Conservation (phyloP, 2,113 vertebrate genomes). For the Ariopsis seemanni region DNA sequence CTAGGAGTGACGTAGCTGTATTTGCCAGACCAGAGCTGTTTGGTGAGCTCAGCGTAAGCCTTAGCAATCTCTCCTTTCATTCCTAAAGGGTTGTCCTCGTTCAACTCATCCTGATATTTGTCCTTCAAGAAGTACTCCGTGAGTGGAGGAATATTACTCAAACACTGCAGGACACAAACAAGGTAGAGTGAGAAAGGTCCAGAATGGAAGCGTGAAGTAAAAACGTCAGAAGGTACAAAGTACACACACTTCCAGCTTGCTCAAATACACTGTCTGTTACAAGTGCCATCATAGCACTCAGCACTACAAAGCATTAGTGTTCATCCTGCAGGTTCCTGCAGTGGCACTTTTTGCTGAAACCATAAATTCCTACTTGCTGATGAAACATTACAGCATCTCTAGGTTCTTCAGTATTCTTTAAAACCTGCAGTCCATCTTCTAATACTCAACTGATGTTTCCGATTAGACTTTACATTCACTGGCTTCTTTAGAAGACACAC, state of each 20-base stretch:
- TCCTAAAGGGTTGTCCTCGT: constrained; percentile 96
- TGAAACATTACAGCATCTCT: neutral
- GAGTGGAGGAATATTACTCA: constrained; percentile 95
- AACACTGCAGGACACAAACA: constrained; percentile 80
- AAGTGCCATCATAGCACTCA: constrained; percentile 1
- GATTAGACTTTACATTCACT: neutral
- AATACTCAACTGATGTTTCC: neutral
- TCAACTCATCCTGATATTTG: constrained; percentile 93
- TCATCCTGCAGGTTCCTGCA: neutral
- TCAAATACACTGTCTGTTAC: neutral
- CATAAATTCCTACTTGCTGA: constrained; percentile 5
- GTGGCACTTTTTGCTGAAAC: constrained; percentile 1
- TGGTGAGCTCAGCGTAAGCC: constrained; percentile 92
- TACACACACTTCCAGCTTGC: neutral
- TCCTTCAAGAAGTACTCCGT: constrained; percentile 97
- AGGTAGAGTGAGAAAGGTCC: neutral
- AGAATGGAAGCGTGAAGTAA: neutral
- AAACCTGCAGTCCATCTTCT: neutral
- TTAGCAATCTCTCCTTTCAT: constrained; percentile 98
- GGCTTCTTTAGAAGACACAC: neutral
- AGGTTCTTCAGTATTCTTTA: neutral
- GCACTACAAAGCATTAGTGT: constrained; percentile 2
- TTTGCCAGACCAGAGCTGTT: constrained; percentile 97
- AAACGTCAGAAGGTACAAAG: too few species aligned
- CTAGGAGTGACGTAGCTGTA: constrained; percentile 94